Base-by-base conservation (phyloP, 2,797 vertebrate species). In the Rhynchotus rufescens region DNA sequence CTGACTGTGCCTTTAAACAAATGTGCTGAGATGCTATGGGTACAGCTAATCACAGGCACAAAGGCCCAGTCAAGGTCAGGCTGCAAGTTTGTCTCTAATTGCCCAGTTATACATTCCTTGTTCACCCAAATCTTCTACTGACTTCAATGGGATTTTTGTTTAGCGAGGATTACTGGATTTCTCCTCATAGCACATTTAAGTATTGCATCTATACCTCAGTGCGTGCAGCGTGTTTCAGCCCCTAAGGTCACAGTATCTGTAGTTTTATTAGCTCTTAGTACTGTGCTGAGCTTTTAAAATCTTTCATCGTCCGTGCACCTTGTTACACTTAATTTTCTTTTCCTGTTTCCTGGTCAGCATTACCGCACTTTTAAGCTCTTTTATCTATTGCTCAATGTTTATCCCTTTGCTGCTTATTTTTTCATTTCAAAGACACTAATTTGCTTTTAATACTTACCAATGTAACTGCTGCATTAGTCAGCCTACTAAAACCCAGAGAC, bases 131-230 rank as follows among this genome's bases (percentile, higher is more conserved):
- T 93, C 92, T 95, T 92, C 84, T 77, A 65, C 68, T 0, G 11
- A 91, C 91, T 95, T 95, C 92, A 96, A 92, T 95, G 88, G 88
- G 78, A 95, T 96, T 94, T 95, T 92, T 96, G 88, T 96, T 93
- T 78, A 28, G 80, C 47, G 25, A 84, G 93, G 92, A 95, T 96
- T 95, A 94, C 80, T 78, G 78, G 94, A 95, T 93, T 95, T 94
- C 0, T 4, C 73, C 80, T 90, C 45, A 71, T 40, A 47, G 66
- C 21, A 86, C 59, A 25, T 47, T 59, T 72, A 89, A 94, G 65
- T 45, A 74, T 19, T 88, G 54, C 80, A 79, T 93, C 75, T 59
- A 82, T 89, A 89, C 75, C 65, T 82, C n/a, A 15, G 57, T 62
- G 32, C 32, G 80, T n/a, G 32, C 10, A 74, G 44, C 19, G 22